Evolutionary conservation across 2,113 vertebrate species (phyloP).

Genomic region (Dicentrarchus labrax): DNA sequence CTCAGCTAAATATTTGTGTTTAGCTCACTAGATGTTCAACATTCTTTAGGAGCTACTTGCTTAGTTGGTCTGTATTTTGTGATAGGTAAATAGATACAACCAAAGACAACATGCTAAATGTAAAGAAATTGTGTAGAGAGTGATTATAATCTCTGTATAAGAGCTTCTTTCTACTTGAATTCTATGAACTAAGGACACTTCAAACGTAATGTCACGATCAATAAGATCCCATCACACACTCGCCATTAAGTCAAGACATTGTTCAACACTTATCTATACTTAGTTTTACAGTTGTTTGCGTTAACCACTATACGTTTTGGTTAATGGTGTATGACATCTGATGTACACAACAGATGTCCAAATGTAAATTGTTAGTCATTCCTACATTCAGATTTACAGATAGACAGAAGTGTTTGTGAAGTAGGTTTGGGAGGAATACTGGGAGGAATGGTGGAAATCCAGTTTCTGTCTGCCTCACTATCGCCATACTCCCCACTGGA

Average conservation of each 20-base stretch:
- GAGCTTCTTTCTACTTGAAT: background rate
- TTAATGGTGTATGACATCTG: background rate
- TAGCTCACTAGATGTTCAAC: background rate
- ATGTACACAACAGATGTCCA: conserved; percentile 18
- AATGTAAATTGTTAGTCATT: conserved; percentile 43
- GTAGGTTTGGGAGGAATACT: background rate
- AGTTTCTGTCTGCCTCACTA: background rate
- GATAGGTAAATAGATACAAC: background rate
- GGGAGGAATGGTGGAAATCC: background rate
- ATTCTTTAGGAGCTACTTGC: conserved; percentile 6
- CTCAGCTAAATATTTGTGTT: background rate
- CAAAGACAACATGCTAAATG: too few relatives aligned
- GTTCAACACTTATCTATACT: background rate
- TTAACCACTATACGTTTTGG: background rate
- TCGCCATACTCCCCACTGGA: background rate
- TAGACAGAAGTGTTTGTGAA: conserved; percentile 22
- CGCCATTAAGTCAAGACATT: conserved; percentile 1
- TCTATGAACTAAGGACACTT: too few relatives aligned
- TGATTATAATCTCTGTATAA: background rate
- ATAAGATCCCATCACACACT: background rate
- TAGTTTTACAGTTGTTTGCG: conserved; percentile 15
- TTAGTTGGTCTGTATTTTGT: background rate
- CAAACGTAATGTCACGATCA: too few relatives aligned
- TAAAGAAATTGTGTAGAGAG: background rate
- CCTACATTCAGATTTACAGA: conserved; percentile 17